Base-by-base conservation (phyloP, 1,140 invertebrate species). In the Oppia nitens region DNA sequence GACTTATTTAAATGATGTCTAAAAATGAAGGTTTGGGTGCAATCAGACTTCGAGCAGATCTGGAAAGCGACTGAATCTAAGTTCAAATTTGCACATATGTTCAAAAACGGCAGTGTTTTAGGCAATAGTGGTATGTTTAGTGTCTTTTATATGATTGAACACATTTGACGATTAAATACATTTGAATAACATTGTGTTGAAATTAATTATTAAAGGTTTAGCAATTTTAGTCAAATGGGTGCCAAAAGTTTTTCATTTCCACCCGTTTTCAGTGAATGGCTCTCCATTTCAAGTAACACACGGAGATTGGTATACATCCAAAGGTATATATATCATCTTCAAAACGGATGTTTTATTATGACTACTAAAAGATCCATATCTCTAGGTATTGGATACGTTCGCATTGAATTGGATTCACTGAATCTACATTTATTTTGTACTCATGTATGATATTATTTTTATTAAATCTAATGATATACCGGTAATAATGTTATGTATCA, bases 241-340 rank as follows among this genome's bases (percentile, higher is more conserved):
- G 11, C 62, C 62, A 21, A 49, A 55, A 24, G 17, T 52, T 14
- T 50, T 63, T 2, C 54, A 63, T 50, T 63, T 62, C 26, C 45
- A 63, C 21, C 60, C 60, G 17, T 63, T 51, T 53, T 24, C 51
- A 45, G 32, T 62, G 1, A 63, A 63, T 62, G 62, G 62, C 9
- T 55, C 60, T 14, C 62, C 62, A 27, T 63, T 63, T 50, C 49
- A 47, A 50, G 50, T 52, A 12, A 49, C 24, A 40, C 62, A 63
- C 47, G 62, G 62, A 25, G 62, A 63, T 47, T 63, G 62, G 62
- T 63, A 58, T 47, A 47, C 60, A 20, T 55, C 62, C 21, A 63
- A 63, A 59, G 62, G 61, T 59, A 4, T 4, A 11, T 57, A 3
- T 54, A 21, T 53, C n/a, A n/a, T n/a, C n/a, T 49, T 57, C 24